Evolutionary conservation across 53 echinoderm and acorn worm genomes (phyloP), one percentile per base, ranked within the genome.

Genomic region (Temnopleurus reevesii): DNA sequence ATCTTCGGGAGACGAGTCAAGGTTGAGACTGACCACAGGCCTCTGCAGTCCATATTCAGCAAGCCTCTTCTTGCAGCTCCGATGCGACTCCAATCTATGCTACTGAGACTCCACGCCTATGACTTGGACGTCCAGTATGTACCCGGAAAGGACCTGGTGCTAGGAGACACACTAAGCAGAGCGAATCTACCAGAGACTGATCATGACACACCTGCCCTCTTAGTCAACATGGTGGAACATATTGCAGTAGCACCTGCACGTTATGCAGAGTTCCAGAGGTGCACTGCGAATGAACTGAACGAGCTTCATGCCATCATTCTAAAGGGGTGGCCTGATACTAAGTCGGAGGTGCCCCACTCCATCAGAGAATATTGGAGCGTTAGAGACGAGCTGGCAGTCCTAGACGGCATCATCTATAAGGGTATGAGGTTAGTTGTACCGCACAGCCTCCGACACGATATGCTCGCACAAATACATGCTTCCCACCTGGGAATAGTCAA

Each of bases 251-350:
- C 91, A 12, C 59, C 83, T 25, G 81, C 59, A 28, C 53, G 90
- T 41, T 87, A 81, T 54, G 76, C 59, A n/a, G 34, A 87, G 57
- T 90, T 92, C 54, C 81, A 94, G 44, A 55, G 81, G 27, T 59
- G 51, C 23, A 91, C 91, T 57, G 76, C 83, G 5, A 76, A 86
- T 76, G 91, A 91, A 53, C 91, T 95, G 10, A 91, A 91, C 47
- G 93, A 93, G 38, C 57, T 93, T 13, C 76, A 86, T 15, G 28
- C 54, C 9, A 79, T 93, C 34, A 92, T 95, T 34, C 85, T 54
- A 8, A 92, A 92, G 53, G 93, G 93, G 12, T 95, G 93, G 93
- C 95, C 93, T 21, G 93, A 93, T 66, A 93, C 90, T 18, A 93
- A 57, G 49, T 55, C 81, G 24, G 90, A 91, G 60, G 65, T 53